Percentiles rank a stretch among this genome's conserved stretches.
These are phyloP conservation scores for Cryptotermes secundus DNA, from an alignment of 1,140 invertebrate genomes.

Conservation along the genomic window DNA sequence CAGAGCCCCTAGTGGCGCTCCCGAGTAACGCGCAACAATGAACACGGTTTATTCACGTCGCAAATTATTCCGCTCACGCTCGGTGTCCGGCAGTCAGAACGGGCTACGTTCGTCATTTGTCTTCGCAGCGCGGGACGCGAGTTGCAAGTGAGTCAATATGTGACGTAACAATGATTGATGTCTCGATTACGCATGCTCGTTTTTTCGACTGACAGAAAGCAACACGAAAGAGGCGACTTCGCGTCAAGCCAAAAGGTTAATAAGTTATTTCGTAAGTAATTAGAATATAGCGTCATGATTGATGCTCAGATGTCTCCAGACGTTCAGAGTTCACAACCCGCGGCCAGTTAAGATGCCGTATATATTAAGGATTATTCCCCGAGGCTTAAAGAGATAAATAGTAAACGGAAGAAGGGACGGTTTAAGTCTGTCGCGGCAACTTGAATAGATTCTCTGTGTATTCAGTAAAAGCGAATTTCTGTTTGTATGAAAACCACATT, in stretches of 20 bases:
- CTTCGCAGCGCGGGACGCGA: not conserved
- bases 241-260: not conserved
- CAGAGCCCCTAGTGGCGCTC: not conserved
- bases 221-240: not conserved
- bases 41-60: not conserved
- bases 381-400: too few species aligned
- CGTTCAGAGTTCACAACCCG: too few species aligned
- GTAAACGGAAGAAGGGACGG: too few species aligned
- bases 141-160: constrained; percentile 15
- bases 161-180: constrained; percentile 15
- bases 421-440: too few species aligned
- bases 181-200: not conserved
- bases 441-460: too few species aligned
- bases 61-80: not conserved
- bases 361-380: not conserved
- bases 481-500: too few species aligned
- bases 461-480: too few species aligned
- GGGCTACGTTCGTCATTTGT: not conserved
- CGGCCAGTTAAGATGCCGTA: not conserved
- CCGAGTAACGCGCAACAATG: not conserved
- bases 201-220: constrained; percentile 9
- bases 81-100: not conserved
- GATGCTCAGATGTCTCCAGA: not conserved
- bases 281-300: not conserved
- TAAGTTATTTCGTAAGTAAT: not conserved